Evolutionary conservation across 2,113 vertebrate genomes (phyloP), one percentile per base, ranked within the genome.

Genomic region (Crypturellus undulatus): DNA sequence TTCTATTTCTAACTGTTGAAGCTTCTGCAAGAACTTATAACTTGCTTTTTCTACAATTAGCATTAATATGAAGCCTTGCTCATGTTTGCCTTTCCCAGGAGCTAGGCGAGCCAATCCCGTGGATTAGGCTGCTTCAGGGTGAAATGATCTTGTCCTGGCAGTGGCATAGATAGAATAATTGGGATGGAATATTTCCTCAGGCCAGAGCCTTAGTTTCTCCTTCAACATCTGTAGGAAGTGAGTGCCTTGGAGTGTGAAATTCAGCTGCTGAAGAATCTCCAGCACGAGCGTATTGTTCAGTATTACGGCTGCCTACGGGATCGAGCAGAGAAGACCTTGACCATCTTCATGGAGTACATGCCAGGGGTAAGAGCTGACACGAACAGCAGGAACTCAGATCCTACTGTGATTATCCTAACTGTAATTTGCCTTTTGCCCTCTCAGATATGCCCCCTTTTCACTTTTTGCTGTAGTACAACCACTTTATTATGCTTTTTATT

Each of bases 331-430:
- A 99, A 98, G 96, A 99, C 98, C 21, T 98, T 99, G 92, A 99
- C 99, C 60, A 99, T 99, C 97, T 99, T 99, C 95, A 99, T 99
- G 99, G 99, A 99, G 97, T 99, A 99, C 96, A 99, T 99, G 99
- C 99, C 99, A 1, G 99, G 99, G 98, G 99, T 99, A 95, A 94
- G 99, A 94, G 76, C 71, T 86, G 79, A 40, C 91, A 13, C 20
- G 4, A 36, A 47, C 84, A 67, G 58, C 83, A 16, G 36, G 42
- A 32, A 8, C 8, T 8, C 15, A 20, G 63, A 3, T 43, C 28
- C 22, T 18, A 9, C 38, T 89, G 42, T 79, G 47, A 30, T 78
- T 19, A 45, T 21, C 7, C 36, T 43, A 10, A 24, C 30, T 21
- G 36, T 63, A 25, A 70, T 58, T 52, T 6, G 24, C 64, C 25